phyloP scores from a whole-genome alignment of 1,140 invertebrate species.

The Brachionus sp. region DNA sequence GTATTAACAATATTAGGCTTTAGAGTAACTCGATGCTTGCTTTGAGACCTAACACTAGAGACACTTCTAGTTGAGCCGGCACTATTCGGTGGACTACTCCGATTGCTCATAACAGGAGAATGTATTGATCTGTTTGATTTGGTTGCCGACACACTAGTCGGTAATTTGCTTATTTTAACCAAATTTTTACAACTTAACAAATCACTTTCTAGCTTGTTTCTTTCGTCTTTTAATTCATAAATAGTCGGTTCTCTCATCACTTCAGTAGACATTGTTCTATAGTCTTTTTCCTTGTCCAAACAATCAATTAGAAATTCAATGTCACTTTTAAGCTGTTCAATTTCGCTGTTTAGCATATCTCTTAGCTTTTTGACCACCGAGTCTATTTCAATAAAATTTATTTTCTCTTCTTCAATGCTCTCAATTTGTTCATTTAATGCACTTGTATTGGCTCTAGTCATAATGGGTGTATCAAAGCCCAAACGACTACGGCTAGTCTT shows the following conservation, averaged over 20 bases:
- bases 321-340: neutral
- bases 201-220: conserved; percentile 36
- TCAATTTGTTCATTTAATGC: neutral
- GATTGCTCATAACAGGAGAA: neutral
- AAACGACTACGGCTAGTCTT: neutral
- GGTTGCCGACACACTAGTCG: neutral
- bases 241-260: neutral
- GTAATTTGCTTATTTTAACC: conserved; percentile 10
- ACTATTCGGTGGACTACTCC: neutral
- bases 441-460: neutral
- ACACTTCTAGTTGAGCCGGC: neutral
- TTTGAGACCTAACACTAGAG: neutral
- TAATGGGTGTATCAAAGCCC: neutral
- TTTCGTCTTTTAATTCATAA: conserved; percentile 23
- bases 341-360: neutral
- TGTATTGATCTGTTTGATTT: neutral
- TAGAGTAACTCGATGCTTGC: neutral
- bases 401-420: neutral
- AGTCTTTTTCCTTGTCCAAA: conserved; percentile 17
- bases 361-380: neutral
- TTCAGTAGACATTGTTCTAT: neutral
- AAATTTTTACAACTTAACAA: conserved; percentile 20
- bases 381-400: conserved; percentile 24
- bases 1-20: neutral
- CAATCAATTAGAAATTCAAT: conserved; percentile 23